Evolutionary conservation across 2,113 vertebrate species (phyloP).

Genomic region (Drymodes brunneopygia): DNA sequence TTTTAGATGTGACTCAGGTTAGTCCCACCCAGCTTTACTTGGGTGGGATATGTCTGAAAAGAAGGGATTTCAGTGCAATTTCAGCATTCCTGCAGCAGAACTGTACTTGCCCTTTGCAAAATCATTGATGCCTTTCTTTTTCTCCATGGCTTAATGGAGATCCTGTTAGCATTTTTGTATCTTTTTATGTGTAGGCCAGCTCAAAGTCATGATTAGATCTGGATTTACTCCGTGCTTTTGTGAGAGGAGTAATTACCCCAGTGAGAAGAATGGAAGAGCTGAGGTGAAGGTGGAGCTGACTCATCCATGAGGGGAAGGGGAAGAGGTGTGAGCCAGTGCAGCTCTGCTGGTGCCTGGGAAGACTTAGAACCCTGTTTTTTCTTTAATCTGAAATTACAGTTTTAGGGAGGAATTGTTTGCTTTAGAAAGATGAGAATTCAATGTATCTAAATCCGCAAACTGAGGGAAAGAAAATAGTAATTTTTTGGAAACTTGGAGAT

Average conservation of each 20-base stretch:
- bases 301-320: accelerated
- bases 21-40: not conserved
- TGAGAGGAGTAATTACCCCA: not conserved
- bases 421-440: not conserved
- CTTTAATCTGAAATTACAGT: not conserved
- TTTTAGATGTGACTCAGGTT: not conserved
- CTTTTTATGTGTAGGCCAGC: not conserved
- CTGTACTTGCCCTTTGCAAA: not conserved
- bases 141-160: not conserved
- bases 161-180: not conserved
- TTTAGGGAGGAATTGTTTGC: not conserved
- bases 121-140: not conserved
- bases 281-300: not conserved
- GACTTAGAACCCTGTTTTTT: not conserved
- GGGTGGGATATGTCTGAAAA: not conserved
- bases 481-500: not conserved
- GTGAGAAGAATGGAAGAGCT: not conserved
- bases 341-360: not conserved
- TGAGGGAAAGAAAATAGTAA: not conserved
- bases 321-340: not conserved
- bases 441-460: not conserved
- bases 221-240: not conserved
- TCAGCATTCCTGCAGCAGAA: not conserved
- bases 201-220: not conserved
- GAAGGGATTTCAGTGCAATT: not conserved